A percentile compares a stretch with the other conserved stretches of the same genome.
These are phyloP conservation scores for Bombus turneri DNA, from an alignment of 1,140 invertebrate genomes.

Conservation along the genomic window DNA sequence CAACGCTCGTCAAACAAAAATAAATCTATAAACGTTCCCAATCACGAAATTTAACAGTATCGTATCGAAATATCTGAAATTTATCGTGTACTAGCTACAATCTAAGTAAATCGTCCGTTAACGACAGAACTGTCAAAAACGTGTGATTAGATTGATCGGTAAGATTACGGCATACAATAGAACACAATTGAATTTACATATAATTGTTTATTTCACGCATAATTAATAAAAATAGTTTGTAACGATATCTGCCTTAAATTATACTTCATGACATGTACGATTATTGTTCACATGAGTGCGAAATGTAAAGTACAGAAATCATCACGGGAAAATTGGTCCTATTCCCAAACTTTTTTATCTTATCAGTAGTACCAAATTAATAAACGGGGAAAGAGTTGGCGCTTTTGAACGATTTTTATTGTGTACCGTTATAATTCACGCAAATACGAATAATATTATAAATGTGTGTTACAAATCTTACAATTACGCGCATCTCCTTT, in stretches of 20 bases:
- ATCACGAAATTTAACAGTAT: not conserved
- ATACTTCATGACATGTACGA: not conserved
- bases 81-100: not conserved
- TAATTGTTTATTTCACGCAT: not conserved
- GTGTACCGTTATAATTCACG: slow-evolving; percentile 4
- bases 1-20: not conserved
- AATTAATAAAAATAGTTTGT: not conserved
- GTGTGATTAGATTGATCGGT: not conserved
- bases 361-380: slow-evolving; percentile 43
- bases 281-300: not conserved
- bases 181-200: not conserved
- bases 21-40: not conserved
- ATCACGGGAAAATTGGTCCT: not conserved
- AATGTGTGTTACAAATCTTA: not conserved
- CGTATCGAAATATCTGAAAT: not conserved
- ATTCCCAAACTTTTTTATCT: not conserved
- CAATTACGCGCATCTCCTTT: not conserved
- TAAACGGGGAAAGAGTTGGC: not conserved
- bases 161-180: not conserved
- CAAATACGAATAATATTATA: slow-evolving; percentile 14
- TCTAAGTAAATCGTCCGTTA: not conserved
- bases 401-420: slow-evolving; percentile 4
- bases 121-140: slow-evolving; percentile 27
- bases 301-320: not conserved
- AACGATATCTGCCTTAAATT: not conserved